Base-by-base conservation (phyloP, 2,888 invertebrate genomes). In the Neoitamus cyanurus region DNA sequence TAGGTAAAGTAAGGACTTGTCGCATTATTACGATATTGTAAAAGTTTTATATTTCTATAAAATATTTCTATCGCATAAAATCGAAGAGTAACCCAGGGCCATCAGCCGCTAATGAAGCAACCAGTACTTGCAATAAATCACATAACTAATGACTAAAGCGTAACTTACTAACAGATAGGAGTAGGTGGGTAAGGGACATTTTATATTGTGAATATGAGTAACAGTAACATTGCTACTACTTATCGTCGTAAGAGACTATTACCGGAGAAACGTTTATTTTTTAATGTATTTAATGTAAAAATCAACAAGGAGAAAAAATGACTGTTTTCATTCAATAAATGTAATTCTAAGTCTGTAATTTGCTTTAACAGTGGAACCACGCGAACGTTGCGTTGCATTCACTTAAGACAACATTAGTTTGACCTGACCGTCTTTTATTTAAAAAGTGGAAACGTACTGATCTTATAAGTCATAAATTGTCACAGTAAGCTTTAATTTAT, bases 401-500 rank as follows among this genome's bases (percentile, higher is more conserved):
- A 25, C 58, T 58, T 58, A 25, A 58, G 15, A 58, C 58, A 25
- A 58, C 25, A 15, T 58, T 58, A 15, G 58, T 58, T 58, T 25
- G 7, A 58, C 25, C 7, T 25, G 7, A 58, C 25, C 7, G 25
- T 58, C 25, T 58, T n/a, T 58, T 58, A 25, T 20, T 58, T 58
- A 20, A 20, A n/a, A 73, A 36, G 73, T 36, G 36, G 15, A 36
- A 73, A 37, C 73, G 34, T 36, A 73, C 34, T 73, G 31, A 34
- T 36, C 36, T 31, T 73, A 73, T 73, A 73, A 37, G 36, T 42
- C 42, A 46, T 77, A 36, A 42, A 77, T 42, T 25, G 77, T 73
- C 78, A 46, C 68, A 37, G 84, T 86, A 84, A 86, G 85, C 85
- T 86, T 86, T 86, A 86, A 86, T 86, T 86, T 86, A 86, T 86